Percentiles rank a stretch among this genome's conserved stretches.
These are phyloP conservation scores for Ceratosolen fusciceps DNA, from an alignment of 1,140 invertebrate genomes.

Conservation along the genomic window DNA sequence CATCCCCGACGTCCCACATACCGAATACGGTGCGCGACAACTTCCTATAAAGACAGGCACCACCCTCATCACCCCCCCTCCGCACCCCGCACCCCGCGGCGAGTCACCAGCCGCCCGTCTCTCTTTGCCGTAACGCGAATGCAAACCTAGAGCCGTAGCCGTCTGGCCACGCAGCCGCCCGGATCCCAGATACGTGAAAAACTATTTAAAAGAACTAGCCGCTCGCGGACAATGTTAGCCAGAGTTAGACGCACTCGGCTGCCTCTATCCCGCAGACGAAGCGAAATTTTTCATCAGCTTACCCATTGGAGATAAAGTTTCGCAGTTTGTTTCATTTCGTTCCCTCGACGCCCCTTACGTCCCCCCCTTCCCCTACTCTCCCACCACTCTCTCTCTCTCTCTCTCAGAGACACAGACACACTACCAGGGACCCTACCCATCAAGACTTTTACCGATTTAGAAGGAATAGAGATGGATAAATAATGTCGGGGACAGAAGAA, in stretches of 20 bases:
- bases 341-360: too few species aligned
- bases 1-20: too few species aligned
- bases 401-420: too few species aligned
- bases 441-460: too few species aligned
- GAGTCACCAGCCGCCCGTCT: too few species aligned
- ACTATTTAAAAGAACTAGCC: background rate
- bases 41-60: background rate
- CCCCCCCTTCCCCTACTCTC: background rate
- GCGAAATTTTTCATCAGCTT: constrained; percentile 40
- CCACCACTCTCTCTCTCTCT: too few species aligned
- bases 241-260: background rate
- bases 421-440: too few species aligned
- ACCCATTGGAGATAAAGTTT: constrained; percentile 9
- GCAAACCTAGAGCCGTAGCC: too few species aligned
- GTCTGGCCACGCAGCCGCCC: background rate
- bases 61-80: background rate
- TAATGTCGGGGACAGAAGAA: background rate
- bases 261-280: background rate
- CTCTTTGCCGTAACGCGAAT: too few species aligned
- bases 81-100: too few species aligned
- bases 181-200: background rate
- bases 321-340: background rate
- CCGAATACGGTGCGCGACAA: background rate
- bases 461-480: constrained; percentile 12
- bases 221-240: background rate